Percentiles rank a stretch among this genome's conserved stretches.
Conservation (phyloP, 2,888 invertebrate genomes). For the Andrena bicolor region DNA sequence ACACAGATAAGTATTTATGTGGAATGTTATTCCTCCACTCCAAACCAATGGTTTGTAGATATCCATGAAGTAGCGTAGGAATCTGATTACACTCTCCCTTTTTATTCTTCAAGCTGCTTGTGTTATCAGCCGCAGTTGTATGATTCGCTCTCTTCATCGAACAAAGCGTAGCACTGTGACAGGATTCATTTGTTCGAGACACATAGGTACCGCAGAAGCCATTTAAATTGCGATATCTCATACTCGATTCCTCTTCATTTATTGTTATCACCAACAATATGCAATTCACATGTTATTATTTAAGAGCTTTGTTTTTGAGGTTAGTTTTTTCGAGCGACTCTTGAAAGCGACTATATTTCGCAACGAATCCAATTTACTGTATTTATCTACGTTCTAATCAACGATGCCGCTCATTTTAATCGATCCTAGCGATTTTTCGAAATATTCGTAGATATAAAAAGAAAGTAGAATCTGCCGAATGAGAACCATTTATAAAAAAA, state of each 20-base stretch:
- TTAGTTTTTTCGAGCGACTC: neutral
- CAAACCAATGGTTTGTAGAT: conserved; percentile 15
- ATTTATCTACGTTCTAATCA: neutral
- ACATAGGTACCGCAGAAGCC: neutral
- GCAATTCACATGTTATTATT: neutral
- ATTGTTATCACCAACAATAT: neutral
- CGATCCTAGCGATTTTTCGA: neutral
- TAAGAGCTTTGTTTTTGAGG: neutral
- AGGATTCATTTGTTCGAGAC: neutral
- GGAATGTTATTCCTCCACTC: conserved; percentile 20
- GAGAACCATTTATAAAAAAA: neutral
- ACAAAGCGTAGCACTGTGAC: neutral
- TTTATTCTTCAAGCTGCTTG: too few relatives aligned
- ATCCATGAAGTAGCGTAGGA: fast-evolving
- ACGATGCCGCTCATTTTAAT: neutral
- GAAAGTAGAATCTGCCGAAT: neutral
- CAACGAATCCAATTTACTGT: neutral
- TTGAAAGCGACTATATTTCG: neutral
- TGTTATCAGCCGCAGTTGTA: too few relatives aligned
- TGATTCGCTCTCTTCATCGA: neutral
- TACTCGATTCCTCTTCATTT: neutral
- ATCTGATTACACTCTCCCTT: neutral
- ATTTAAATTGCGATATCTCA: neutral
- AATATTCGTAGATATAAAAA: too few relatives aligned
- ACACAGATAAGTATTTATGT: neutral